A percentile compares a stretch with the other conserved stretches of the same genome.
phyloP scores from a whole-genome alignment of 2,797 vertebrate species.

The Urosaurus nigricauda region DNA sequence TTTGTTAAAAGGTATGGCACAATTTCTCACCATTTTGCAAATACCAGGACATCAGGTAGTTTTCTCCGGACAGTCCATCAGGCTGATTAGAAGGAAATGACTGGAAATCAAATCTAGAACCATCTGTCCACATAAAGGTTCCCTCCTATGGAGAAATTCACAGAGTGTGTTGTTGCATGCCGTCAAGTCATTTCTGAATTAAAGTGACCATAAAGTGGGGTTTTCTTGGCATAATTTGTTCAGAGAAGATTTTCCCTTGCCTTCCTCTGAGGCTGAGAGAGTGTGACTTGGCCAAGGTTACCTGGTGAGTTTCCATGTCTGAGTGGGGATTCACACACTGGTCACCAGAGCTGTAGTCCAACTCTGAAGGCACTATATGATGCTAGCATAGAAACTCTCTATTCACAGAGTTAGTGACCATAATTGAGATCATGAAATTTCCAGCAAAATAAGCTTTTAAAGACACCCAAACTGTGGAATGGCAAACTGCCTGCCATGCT shows the following conservation, averaged over 20 bases:
- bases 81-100: conserved; percentile 1
- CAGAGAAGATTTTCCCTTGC: too few relatives aligned
- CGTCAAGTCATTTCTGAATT: too few relatives aligned
- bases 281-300: too few relatives aligned
- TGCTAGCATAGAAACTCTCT: too few relatives aligned
- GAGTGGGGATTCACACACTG: too few relatives aligned
- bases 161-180: not conserved
- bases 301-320: too few relatives aligned
- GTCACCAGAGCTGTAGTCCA: too few relatives aligned
- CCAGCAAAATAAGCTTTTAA: not conserved
- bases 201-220: too few relatives aligned
- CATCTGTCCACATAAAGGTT: conserved; percentile 35
- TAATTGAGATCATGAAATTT: not conserved
- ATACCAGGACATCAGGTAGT: conserved; percentile 28
- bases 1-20: not conserved
- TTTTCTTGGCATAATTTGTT: too few relatives aligned
- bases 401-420: not conserved
- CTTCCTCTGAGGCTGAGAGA: too few relatives aligned
- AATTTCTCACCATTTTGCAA: conserved; percentile 17
- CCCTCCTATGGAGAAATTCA: conserved; percentile 26
- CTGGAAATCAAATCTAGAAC: conserved; percentile 11
- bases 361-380: too few relatives aligned
- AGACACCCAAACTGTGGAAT: not conserved
- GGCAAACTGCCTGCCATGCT: not conserved
- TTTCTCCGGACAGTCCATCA: conserved; percentile 10